A percentile compares a stretch with the other conserved stretches of the same genome.
Conservation (phyloP, 1,140 invertebrate genomes). For the Pogonognathellus flavescens region DNA sequence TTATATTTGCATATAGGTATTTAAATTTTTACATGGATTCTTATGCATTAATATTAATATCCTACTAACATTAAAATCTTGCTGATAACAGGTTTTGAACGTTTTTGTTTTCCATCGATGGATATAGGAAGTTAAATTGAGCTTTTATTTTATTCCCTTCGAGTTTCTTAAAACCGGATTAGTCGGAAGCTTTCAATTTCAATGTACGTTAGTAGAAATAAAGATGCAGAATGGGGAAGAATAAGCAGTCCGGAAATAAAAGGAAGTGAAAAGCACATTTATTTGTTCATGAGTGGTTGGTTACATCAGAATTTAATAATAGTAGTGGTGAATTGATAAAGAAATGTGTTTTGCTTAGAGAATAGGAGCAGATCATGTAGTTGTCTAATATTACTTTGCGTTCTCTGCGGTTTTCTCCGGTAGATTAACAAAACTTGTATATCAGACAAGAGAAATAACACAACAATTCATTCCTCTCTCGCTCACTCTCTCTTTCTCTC, state of each 20-base stretch:
- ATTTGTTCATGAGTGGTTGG: constrained; percentile 20
- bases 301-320: constrained; percentile 19
- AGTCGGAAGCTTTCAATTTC: too few relatives aligned
- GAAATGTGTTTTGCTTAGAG: not conserved
- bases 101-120: too few relatives aligned
- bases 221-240: not conserved
- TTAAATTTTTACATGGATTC: too few relatives aligned
- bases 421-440: not conserved
- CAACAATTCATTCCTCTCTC: too few relatives aligned
- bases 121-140: too few relatives aligned
- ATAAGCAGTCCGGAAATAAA: constrained; percentile 1
- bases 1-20: too few relatives aligned
- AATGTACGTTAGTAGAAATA: not conserved
- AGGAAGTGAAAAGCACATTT: constrained; percentile 33
- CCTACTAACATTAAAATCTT: too few relatives aligned
- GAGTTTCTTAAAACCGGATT: too few relatives aligned
- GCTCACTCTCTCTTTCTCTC: too few relatives aligned
- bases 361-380: not conserved
- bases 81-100: too few relatives aligned
- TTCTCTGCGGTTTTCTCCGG: constrained; percentile 23
- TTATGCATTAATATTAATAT: too few relatives aligned
- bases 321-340: not conserved
- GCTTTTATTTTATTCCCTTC: too few relatives aligned
- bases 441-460: not conserved
- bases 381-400: not conserved